These are phyloP conservation scores for Corythoichthys intestinalis DNA, from an alignment of 2,113 vertebrate species.

Conservation along the genomic window DNA sequence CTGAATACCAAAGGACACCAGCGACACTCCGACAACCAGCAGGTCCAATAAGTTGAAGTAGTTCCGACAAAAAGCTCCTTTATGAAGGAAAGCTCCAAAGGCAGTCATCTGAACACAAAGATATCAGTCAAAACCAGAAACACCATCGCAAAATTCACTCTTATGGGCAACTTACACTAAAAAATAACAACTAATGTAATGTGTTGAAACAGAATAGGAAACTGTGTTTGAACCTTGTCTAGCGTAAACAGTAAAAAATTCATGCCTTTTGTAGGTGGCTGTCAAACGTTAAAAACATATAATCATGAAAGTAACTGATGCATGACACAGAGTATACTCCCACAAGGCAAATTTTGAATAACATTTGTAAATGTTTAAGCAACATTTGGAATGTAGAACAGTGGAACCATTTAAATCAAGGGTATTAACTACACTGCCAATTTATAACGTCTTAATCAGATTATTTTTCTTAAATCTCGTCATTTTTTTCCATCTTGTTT, in stretches of 20 bases:
- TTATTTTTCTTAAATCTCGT: too few relatives aligned
- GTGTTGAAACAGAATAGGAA: not conserved
- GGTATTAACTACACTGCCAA: too few relatives aligned
- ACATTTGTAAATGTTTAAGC: not conserved
- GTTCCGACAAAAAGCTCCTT: constrained; percentile 96
- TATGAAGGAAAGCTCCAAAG: constrained; percentile 95
- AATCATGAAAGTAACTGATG: not conserved
- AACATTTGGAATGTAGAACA: not conserved
- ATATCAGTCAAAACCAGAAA: constrained; percentile 16
- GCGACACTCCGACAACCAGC: constrained; percentile 94
- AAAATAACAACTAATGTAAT: not conserved
- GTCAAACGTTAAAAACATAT: not conserved
- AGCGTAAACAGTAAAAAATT: not conserved
- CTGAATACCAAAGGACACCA: constrained; percentile 98
- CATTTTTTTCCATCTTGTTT: too few relatives aligned
- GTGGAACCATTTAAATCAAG: not conserved
- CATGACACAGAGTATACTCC: not conserved
- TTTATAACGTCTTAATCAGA: too few relatives aligned
- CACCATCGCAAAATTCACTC: not conserved
- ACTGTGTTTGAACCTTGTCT: not conserved
- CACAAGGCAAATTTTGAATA: constrained; percentile 3
- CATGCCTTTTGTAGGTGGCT: not conserved
- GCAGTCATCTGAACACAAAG: constrained; percentile 84
- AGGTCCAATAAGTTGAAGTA: constrained; percentile 97
- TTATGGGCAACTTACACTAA: not conserved